Evolutionary conservation across 2,797 vertebrate genomes (phyloP).

Genomic region (Falco biarmicus): DNA sequence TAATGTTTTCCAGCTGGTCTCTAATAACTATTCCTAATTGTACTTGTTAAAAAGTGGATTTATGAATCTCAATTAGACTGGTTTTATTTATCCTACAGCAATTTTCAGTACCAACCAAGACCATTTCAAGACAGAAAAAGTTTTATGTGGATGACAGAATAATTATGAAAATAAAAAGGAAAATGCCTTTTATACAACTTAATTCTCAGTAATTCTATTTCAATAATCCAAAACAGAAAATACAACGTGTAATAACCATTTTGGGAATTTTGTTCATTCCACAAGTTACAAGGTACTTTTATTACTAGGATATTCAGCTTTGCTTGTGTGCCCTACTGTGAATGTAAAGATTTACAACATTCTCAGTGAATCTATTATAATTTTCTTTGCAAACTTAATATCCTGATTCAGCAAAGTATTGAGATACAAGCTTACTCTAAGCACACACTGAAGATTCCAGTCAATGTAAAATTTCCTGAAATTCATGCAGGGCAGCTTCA

Average conservation of each 20-base stretch:
- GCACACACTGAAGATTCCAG: not conserved
- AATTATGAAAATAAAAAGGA: slow-evolving; percentile 75
- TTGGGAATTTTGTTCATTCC: slow-evolving; percentile 35
- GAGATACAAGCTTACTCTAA: not conserved
- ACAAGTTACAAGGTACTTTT: slow-evolving; percentile 26
- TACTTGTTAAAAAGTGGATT: slow-evolving; percentile 82
- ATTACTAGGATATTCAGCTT: slow-evolving; percentile 45
- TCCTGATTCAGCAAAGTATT: slow-evolving; percentile 48
- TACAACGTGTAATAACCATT: slow-evolving; percentile 26
- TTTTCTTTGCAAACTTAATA: slow-evolving; percentile 46
- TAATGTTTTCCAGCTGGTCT: slow-evolving; percentile 73
- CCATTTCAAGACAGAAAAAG: slow-evolving; percentile 51
- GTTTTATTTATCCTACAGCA: slow-evolving; percentile 65
- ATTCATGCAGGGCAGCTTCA: not conserved
- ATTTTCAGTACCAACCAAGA: slow-evolving; percentile 55
- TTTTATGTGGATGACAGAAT: slow-evolving; percentile 69
- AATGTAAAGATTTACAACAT: slow-evolving; percentile 37
- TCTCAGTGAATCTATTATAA: slow-evolving; percentile 31
- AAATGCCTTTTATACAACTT: slow-evolving; percentile 40
- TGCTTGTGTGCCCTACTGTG: not conserved
- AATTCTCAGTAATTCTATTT: slow-evolving; percentile 63
- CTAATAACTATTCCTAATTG: slow-evolving; percentile 82
- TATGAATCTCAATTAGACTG: slow-evolving; percentile 80
- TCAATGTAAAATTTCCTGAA: not conserved
- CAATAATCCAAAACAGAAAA: slow-evolving; percentile 54